Evolutionary conservation across 2,888 invertebrate species (phyloP), one percentile per base, ranked within the genome.

Genomic region (Platycnemis pennipes): DNA sequence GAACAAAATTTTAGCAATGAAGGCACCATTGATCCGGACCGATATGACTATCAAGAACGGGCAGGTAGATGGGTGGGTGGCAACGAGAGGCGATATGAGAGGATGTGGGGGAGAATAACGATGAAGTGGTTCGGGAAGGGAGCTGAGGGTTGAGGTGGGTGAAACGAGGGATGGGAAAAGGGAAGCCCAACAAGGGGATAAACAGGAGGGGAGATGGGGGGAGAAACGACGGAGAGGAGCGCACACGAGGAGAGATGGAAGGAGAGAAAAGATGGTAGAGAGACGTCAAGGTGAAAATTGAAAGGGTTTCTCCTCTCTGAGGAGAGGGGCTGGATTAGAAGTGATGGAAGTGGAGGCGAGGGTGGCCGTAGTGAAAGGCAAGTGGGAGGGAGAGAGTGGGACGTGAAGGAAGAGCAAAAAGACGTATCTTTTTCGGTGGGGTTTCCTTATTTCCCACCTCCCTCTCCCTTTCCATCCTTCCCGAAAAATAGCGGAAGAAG

Each of bases 111-210:
- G 26, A 26, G 26, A 26, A 8, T 8, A 11, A 16, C 19, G 49
- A 49, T 49, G n/a, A n/a, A n/a, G n/a, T n/a, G 63, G 26, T 13
- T 31, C 7, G 77, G 2, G 37, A 31, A 37, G 13, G 77, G 11
- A 37, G 37, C 31, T 31, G 37, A 77, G 37, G 77, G 37, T 37
- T 37, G 69, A 69, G n/a, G n/a, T n/a, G 69, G 31, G 69, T 19
- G 31, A 69, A 77, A 1, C 4, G 77, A 37, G 16, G 37, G 37
- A 3, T 7, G 37, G 11, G 13, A 37, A 77, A 37, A 77, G 11
- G 91, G 91, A 44, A 91, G 16, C 13, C 91, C 77, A n/a, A 44
- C 91, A 31, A 69, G 63, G 91, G 63, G 44, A 91, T 91, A 91
- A 91, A 63, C 16, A 1, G 89, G 53, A 22, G 49, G 49, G 88